Evolutionary conservation across 2,888 invertebrate genomes (phyloP).

Genomic region (Epinotia demarniana): DNA sequence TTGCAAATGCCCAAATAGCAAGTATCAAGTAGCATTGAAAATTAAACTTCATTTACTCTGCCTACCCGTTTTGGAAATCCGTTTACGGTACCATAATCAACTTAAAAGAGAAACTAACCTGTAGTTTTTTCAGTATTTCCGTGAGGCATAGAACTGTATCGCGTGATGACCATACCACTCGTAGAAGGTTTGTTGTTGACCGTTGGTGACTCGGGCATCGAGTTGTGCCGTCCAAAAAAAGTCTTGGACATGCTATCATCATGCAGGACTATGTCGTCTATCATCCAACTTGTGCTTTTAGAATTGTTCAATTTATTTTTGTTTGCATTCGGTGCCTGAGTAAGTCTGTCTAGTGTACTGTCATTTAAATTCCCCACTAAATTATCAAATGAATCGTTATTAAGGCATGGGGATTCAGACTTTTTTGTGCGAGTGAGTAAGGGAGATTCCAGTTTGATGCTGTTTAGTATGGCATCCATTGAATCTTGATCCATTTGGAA

Average conservation of each 20-base stretch:
- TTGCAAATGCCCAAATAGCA: too few species aligned
- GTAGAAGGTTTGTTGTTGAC: constrained; percentile 68
- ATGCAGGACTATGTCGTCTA: constrained; percentile 65
- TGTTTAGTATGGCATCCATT: constrained; percentile 73
- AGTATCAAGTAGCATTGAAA: too few species aligned
- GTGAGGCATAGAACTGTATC: constrained; percentile 79
- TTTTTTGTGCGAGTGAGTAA: constrained; percentile 61
- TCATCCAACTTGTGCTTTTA: constrained; percentile 56
- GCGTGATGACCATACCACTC: constrained; percentile 73
- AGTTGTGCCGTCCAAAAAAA: constrained; percentile 72
- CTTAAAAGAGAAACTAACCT: constrained; percentile 52
- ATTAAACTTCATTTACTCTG: too few species aligned
- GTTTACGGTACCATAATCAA: not conserved
- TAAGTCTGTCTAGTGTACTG: constrained; percentile 72
- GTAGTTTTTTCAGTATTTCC: constrained; percentile 59
- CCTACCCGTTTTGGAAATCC: too few species aligned
- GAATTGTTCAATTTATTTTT: constrained; percentile 47
- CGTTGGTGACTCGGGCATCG: constrained; percentile 80
- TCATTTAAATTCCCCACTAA: constrained; percentile 78
- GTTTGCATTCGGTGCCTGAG: constrained; percentile 68
- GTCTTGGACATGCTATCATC: constrained; percentile 69
- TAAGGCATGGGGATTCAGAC: constrained; percentile 62
- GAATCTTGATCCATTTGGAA: constrained; percentile 72
- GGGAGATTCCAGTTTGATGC: constrained; percentile 73
- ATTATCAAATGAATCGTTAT: constrained; percentile 81